A percentile compares a stretch with the other conserved stretches of the same genome.
Evolutionary conservation across 2,888 invertebrate genomes (phyloP).

Genomic region (Theretra japonica): DNA sequence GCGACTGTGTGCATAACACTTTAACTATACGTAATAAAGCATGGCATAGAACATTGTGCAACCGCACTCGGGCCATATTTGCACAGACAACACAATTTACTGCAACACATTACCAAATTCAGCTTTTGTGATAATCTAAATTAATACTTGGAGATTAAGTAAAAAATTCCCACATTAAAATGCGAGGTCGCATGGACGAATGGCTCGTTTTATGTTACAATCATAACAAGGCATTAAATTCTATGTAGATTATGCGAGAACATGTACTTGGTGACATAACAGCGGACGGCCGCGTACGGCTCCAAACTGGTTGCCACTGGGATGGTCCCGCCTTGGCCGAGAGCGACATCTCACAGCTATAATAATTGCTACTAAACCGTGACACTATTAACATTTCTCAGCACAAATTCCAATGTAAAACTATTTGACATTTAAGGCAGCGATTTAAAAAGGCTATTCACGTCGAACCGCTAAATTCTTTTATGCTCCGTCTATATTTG

Average conservation of each 20-base stretch:
- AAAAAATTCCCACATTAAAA: slow-evolving; percentile 74
- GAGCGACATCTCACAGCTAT: slow-evolving; percentile 50
- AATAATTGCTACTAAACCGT: slow-evolving; percentile 64
- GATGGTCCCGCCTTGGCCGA: slow-evolving; percentile 79
- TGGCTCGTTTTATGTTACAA: slow-evolving; percentile 41
- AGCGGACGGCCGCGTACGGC: slow-evolving; percentile 50
- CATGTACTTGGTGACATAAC: slow-evolving; percentile 58
- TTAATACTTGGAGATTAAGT: slow-evolving; percentile 61
- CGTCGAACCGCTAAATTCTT: slow-evolving; percentile 45
- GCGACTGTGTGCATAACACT: slow-evolving; percentile 6
- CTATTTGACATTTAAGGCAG: slow-evolving; percentile 52
- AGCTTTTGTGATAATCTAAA: slow-evolving; percentile 63
- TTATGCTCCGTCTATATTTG: slow-evolving; percentile 33
- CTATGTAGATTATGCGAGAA: slow-evolving; percentile 40
- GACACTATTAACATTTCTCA: slow-evolving; percentile 69
- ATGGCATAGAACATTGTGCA: slow-evolving; percentile 37
- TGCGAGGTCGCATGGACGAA: slow-evolving; percentile 62
- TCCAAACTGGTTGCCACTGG: slow-evolving; percentile 52
- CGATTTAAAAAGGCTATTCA: slow-evolving; percentile 42
- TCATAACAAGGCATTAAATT: slow-evolving; percentile 42
- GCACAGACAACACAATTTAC: slow-evolving; percentile 57
- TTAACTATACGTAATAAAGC: slow-evolving; percentile 44
- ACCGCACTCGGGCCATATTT: slow-evolving; percentile 40
- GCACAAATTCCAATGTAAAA: slow-evolving; percentile 49
- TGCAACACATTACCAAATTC: slow-evolving; percentile 57